Conservation (phyloP, 2,113 vertebrate genomes). For the Bettongia penicillata region DNA sequence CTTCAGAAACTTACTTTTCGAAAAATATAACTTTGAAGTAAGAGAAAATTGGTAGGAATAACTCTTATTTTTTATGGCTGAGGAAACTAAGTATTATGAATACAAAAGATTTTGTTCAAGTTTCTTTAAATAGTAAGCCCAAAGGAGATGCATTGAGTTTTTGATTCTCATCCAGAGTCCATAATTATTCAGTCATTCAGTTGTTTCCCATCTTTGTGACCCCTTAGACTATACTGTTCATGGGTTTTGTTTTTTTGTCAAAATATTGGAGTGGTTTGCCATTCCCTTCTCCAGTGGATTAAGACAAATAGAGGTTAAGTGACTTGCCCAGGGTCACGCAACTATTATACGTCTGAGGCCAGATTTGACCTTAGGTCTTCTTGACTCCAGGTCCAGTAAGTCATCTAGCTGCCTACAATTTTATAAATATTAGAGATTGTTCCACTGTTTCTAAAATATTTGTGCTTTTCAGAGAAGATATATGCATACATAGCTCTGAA, state of each 20-base stretch:
- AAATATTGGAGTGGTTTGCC: not conserved
- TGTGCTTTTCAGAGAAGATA: not conserved
- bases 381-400: too few relatives aligned
- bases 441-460: not conserved
- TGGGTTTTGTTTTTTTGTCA: not conserved
- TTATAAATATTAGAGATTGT: not conserved
- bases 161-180: too few relatives aligned
- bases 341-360: not conserved
- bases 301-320: not conserved
- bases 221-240: not conserved
- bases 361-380: too few relatives aligned
- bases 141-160: too few relatives aligned
- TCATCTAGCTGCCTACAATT: too few relatives aligned
- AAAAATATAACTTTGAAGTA: not conserved
- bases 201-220: not conserved
- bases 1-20: constrained; percentile 17
- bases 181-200: not conserved
- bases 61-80: not conserved
- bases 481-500: not conserved
- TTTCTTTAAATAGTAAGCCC: not conserved
- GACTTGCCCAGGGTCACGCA: not conserved
- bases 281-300: not conserved
- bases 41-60: not conserved
- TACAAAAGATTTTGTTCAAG: not conserved
- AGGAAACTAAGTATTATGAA: not conserved